Percentiles rank a stretch among this genome's conserved stretches.
These are phyloP conservation scores for Hoplostethus mediterraneus DNA, from an alignment of 2,797 vertebrate genomes.

Conservation along the genomic window DNA sequence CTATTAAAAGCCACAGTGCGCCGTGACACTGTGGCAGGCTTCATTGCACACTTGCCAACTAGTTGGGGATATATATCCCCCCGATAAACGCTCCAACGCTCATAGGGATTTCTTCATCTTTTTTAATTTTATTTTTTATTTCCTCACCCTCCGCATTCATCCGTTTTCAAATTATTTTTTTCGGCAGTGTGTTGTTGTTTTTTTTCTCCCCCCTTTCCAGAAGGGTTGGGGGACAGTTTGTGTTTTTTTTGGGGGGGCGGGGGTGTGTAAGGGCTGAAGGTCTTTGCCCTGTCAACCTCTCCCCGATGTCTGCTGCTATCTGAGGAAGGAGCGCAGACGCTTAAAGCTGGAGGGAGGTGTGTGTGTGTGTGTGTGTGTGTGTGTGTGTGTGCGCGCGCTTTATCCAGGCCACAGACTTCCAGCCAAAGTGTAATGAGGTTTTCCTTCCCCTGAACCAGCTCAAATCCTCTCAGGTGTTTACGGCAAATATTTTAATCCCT, in stretches of 20 bases:
- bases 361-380: no score
- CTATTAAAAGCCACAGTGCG: conserved; percentile 83
- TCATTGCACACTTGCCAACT: conserved; percentile 80
- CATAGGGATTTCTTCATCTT: conserved; percentile 75
- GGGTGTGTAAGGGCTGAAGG: conserved; percentile 23
- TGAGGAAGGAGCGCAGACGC: conserved; percentile 12
- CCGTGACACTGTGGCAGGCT: conserved; percentile 83
- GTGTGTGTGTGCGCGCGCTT: no score
- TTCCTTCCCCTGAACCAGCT: conserved; percentile 22
- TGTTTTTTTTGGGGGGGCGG: neutral
- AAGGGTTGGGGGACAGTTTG: conserved; percentile 3
- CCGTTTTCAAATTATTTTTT: conserved; percentile 43
- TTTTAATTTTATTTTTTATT: conserved; percentile 64
- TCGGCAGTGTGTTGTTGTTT: conserved; percentile 8
- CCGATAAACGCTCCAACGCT: conserved; percentile 79
- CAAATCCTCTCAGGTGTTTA: conserved; percentile 56
- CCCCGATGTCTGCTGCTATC: conserved; percentile 22
- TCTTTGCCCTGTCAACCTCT: conserved; percentile 29
- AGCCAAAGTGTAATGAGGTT: conserved; percentile 42
- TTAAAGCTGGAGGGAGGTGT: neutral
- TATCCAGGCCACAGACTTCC: conserved; percentile 31
- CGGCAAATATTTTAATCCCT: conserved; percentile 18
- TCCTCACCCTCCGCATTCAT: conserved; percentile 48
- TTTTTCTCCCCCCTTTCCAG: neutral
- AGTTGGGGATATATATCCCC: conserved; percentile 78